A percentile compares a stretch with the other conserved stretches of the same genome.
Conservation (phyloP, 2,113 vertebrate genomes). For the Synchiropus splendidus region DNA sequence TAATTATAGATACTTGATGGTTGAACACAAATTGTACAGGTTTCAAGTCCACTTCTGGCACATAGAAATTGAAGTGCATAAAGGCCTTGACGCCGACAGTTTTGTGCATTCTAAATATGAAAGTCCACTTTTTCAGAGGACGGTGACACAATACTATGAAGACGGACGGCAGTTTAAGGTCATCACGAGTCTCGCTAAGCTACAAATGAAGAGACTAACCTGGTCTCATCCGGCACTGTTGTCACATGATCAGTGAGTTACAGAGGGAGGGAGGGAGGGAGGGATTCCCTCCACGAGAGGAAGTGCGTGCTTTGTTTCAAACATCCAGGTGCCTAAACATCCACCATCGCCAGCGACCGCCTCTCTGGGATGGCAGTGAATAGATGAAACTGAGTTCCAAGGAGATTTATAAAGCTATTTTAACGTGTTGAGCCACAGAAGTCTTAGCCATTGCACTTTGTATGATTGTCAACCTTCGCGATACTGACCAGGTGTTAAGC, state of each 20-base stretch:
- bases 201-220: slow-evolving; percentile 21
- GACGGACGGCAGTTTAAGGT: slow-evolving; percentile 27
- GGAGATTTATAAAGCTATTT: slow-evolving; percentile 38
- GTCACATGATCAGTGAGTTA: slow-evolving; percentile 12
- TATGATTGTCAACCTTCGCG: slow-evolving; percentile 33
- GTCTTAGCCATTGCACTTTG: slow-evolving; percentile 55
- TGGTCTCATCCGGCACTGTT: slow-evolving; percentile 13
- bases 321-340: slow-evolving; percentile 50
- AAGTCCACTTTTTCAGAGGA: slow-evolving; percentile 38
- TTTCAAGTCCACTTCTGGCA: slow-evolving; percentile 70
- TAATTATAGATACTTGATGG: slow-evolving; percentile 70
- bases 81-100: slow-evolving; percentile 38
- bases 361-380: slow-evolving; percentile 50
- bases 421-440: slow-evolving; percentile 48
- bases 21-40: slow-evolving; percentile 70
- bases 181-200: slow-evolving; percentile 28
- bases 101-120: slow-evolving; percentile 40
- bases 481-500: slow-evolving; percentile 10
- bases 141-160: slow-evolving; percentile 36
- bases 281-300: too few relatives aligned
- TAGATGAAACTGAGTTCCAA: slow-evolving; percentile 28
- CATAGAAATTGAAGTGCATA: slow-evolving; percentile 59
- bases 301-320: slow-evolving; percentile 8
- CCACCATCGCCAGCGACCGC: slow-evolving; percentile 40
- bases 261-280: too few relatives aligned